Conservation (phyloP, 1,140 invertebrate genomes). For the Homarus americanus region DNA sequence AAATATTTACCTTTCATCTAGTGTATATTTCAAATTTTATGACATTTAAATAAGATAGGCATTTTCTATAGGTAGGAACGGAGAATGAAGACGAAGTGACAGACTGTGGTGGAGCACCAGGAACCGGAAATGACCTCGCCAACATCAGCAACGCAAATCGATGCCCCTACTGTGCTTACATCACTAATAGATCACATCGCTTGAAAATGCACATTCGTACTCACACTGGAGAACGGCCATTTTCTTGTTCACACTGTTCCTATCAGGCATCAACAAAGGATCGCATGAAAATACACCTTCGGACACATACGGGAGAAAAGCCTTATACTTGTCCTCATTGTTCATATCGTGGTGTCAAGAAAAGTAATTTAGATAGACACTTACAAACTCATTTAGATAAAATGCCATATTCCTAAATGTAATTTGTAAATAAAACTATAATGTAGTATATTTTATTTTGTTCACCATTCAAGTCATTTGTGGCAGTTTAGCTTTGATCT, state of each 20-base stretch:
- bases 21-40: background rate
- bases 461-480: no score
- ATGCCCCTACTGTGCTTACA: conserved; percentile 27
- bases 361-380: conserved; percentile 48
- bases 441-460: no score
- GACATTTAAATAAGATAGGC: conserved; percentile 4
- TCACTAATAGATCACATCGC: background rate
- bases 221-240: conserved; percentile 1
- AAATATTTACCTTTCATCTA: background rate
- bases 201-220: background rate
- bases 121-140: conserved; percentile 12
- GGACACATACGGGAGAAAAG: conserved; percentile 55
- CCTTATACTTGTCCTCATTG: conserved; percentile 60
- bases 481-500: no score
- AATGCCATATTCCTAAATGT: conserved; percentile 75
- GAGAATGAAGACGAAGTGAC: background rate
- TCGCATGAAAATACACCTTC: conserved; percentile 80
- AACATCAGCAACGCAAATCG: conserved; percentile 17
- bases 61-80: conserved; percentile 3
- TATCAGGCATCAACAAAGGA: conserved; percentile 51
- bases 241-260: conserved; percentile 21
- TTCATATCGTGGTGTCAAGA: conserved; percentile 45
- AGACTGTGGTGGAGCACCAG: background rate
- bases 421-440: background rate
- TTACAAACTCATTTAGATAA: conserved; percentile 82